A percentile compares a stretch with the other conserved stretches of the same genome.
These are phyloP conservation scores for Apamea epomidion DNA, from an alignment of 2,888 invertebrate species.

Conservation along the genomic window DNA sequence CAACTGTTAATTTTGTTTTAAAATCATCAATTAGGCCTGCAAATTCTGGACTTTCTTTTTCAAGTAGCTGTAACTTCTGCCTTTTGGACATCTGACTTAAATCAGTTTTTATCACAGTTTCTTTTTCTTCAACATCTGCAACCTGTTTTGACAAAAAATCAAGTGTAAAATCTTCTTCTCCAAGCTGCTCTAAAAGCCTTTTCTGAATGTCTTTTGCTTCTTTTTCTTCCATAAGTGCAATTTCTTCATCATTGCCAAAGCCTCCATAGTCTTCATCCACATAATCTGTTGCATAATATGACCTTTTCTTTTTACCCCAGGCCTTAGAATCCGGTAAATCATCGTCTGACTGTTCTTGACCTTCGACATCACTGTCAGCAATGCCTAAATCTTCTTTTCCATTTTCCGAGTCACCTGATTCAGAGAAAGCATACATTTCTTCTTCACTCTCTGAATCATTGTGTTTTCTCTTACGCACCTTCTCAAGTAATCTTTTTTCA, in stretches of 20 bases:
- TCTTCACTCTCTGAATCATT: conserved; percentile 91
- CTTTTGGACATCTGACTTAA: conserved; percentile 93
- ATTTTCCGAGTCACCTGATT: conserved; percentile 85
- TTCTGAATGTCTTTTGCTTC: conserved; percentile 96
- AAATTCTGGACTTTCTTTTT: conserved; percentile 97
- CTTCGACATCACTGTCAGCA: conserved; percentile 95
- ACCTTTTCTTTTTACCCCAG: conserved; percentile 96
- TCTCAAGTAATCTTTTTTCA: conserved; percentile 91
- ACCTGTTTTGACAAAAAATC: conserved; percentile 89
- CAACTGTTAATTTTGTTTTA: conserved; percentile 92
- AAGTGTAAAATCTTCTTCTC: conserved; percentile 94
- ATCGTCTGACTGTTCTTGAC: conserved; percentile 92
- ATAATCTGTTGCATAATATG: conserved; percentile 96
- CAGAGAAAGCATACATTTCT: conserved; percentile 92
- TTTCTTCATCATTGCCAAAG: conserved; percentile 92
- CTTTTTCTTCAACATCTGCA: conserved; percentile 83
- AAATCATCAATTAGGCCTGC: conserved; percentile 94
- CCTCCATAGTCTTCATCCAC: conserved; percentile 96
- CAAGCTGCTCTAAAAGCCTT: conserved; percentile 93
- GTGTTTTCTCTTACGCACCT: conserved; percentile 89
- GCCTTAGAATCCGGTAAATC: conserved; percentile 95
- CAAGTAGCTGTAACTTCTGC: conserved; percentile 94
- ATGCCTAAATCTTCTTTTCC: conserved; percentile 86
- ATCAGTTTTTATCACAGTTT: conserved; percentile 93
- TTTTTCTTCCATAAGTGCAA: conserved; percentile 94